Conservation (phyloP, 2,888 invertebrate species). For the Autographa gamma region DNA sequence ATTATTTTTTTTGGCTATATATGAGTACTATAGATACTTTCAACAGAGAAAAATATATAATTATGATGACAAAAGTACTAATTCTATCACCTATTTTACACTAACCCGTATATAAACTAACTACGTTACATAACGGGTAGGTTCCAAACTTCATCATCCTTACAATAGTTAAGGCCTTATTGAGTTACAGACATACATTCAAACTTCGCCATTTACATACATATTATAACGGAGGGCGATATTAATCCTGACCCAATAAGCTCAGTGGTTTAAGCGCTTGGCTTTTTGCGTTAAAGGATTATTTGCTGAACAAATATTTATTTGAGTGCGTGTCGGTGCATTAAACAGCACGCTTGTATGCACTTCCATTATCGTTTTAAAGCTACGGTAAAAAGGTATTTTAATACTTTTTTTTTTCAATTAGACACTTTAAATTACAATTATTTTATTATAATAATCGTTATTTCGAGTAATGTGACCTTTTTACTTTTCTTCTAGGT, state of each 20-base stretch:
- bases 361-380: neutral
- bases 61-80: too few relatives aligned
- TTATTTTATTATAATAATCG: too few relatives aligned
- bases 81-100: too few relatives aligned
- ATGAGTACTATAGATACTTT: too few relatives aligned
- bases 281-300: conserved; percentile 1
- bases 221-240: conserved; percentile 3
- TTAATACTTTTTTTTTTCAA: too few relatives aligned
- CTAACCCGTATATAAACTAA: too few relatives aligned
- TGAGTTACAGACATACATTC: conserved; percentile 9
- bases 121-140: neutral
- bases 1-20: too few relatives aligned
- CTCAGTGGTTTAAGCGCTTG: conserved; percentile 1
- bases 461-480: too few relatives aligned
- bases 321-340: neutral
- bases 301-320: neutral
- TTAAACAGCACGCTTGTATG: neutral
- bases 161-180: conserved; percentile 10
- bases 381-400: too few relatives aligned
- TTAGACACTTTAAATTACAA: too few relatives aligned
- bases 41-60: too few relatives aligned
- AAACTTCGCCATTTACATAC: conserved; percentile 6
- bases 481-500: too few relatives aligned
- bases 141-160: conserved; percentile 2
- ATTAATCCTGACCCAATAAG: conserved; percentile 5